These are phyloP conservation scores for Synanthedon tipuliformis DNA, from an alignment of 2,888 invertebrate species.

Conservation along the genomic window DNA sequence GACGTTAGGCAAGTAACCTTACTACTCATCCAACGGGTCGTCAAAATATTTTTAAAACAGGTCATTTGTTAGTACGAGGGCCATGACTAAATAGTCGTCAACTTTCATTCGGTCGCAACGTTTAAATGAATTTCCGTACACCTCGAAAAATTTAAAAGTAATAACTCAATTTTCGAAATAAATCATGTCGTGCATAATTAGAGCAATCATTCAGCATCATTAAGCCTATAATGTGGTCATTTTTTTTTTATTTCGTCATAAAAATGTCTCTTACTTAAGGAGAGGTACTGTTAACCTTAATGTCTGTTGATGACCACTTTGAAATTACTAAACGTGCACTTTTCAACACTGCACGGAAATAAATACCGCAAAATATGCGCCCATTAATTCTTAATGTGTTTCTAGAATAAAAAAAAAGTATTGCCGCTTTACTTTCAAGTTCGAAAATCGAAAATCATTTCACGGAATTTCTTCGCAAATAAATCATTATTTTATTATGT, in stretches of 20 bases:
- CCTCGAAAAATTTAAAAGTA: neutral
- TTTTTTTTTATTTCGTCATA: slow-evolving; percentile 1
- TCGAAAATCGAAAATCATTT: too few species aligned
- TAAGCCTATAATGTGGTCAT: neutral
- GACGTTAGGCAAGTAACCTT: too few species aligned
- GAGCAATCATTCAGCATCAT: neutral
- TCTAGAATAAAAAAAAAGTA: neutral
- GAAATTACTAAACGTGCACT: neutral
- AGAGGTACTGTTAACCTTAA: slow-evolving; percentile 3
- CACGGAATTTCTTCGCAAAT: too few species aligned
- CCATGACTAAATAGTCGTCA: too few species aligned
- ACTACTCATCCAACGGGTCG: too few species aligned
- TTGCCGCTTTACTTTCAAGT: too few species aligned
- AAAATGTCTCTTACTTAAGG: slow-evolving; percentile 3
- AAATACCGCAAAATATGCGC: neutral
- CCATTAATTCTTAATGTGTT: neutral
- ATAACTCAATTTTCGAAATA: neutral
- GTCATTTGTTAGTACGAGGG: too few species aligned
- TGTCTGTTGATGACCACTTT: slow-evolving; percentile 2
- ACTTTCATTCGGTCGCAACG: too few species aligned
- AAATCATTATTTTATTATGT: too few species aligned
- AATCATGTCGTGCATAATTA: neutral
- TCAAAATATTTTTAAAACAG: too few species aligned
- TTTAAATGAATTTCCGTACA: too few species aligned
- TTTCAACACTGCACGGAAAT: neutral